Evolutionary conservation across 1,140 invertebrate genomes (phyloP).

Genomic region (Caligus rogercresseyi): DNA sequence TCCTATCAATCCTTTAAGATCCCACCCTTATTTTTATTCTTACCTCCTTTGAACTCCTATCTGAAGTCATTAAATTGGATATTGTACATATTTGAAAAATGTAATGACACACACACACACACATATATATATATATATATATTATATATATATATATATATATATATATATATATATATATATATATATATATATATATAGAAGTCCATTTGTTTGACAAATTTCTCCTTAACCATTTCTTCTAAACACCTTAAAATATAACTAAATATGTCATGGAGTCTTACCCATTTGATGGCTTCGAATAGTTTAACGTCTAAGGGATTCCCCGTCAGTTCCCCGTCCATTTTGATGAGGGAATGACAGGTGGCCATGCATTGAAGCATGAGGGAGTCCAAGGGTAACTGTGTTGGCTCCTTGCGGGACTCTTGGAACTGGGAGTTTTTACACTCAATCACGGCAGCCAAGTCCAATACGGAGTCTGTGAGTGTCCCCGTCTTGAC

Average conservation of each 20-base stretch:
- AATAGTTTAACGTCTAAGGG: conserved; percentile 27
- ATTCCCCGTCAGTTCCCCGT: conserved; percentile 26
- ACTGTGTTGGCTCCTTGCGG: conserved; percentile 20
- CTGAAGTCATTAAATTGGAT: no score
- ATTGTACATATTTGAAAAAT: no score
- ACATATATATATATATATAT: no score
- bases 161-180: no score
- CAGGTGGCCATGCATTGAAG: conserved; percentile 25
- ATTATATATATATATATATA: no score
- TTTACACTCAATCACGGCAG: conserved; percentile 23
- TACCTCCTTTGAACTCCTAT: no score
- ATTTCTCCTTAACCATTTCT: neutral
- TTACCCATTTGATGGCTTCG: conserved; percentile 25
- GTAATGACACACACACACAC: no score
- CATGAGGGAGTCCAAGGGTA: conserved; percentile 19
- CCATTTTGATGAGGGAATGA: conserved; percentile 26
- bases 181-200: no score
- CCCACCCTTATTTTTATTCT: no score
- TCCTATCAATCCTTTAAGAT: no score
- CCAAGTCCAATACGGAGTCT: conserved; percentile 28
- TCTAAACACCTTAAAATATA: no score
- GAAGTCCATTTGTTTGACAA: no score
- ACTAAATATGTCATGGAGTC: neutral
- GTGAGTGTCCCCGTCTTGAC: conserved; percentile 29
- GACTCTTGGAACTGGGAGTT: conserved; percentile 20